phyloP scores from a whole-genome alignment of 2,113 vertebrate genomes.

The Chloroceryle aenea region DNA sequence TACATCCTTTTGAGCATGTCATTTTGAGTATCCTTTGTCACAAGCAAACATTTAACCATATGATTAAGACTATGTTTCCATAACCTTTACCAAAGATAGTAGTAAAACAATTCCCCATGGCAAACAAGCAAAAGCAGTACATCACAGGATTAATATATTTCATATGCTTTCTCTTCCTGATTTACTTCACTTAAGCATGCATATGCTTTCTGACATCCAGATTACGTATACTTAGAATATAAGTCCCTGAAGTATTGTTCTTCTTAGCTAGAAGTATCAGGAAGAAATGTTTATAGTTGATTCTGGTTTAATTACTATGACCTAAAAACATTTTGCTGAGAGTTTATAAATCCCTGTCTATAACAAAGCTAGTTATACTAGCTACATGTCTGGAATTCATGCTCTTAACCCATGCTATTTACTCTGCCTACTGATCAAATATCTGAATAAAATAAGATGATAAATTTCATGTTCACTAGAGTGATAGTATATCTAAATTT shows the following conservation, averaged over 20 bases:
- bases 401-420: not conserved
- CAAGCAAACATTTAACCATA: constrained; percentile 17
- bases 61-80: not conserved
- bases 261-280: not conserved
- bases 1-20: not conserved
- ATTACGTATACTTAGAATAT: not conserved
- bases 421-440: not conserved
- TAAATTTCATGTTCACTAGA: not conserved
- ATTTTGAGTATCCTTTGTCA: constrained; percentile 11
- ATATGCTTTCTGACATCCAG: not conserved
- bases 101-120: not conserved
- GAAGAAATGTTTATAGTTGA: not conserved
- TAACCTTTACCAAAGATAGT: constrained; percentile 28
- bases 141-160: not conserved
- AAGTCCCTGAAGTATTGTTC: not conserved
- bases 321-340: not conserved
- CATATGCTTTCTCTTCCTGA: not conserved
- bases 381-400: not conserved
- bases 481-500: not conserved
- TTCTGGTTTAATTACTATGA: not conserved
- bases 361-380: not conserved
- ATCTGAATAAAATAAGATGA: not conserved
- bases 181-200: not conserved
- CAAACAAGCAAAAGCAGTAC: not conserved
- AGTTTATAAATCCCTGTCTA: not conserved